Evolutionary conservation across 2,113 vertebrate genomes (phyloP).

Genomic region (Spermophilus dauricus): DNA sequence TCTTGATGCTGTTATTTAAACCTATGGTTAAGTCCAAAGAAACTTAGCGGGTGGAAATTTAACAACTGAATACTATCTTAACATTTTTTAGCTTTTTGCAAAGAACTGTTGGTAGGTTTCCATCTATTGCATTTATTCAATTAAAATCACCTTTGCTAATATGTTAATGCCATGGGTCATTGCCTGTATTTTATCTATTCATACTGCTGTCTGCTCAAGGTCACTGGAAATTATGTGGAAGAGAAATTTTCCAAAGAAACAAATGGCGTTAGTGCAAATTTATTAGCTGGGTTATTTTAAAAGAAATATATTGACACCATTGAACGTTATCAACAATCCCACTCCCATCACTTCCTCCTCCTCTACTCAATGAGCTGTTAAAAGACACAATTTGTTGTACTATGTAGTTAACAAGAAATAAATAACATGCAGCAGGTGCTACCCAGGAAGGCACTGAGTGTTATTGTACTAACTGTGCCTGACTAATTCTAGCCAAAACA

Average conservation of each 20-base stretch:
- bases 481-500: conserved; percentile 84
- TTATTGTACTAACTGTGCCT: conserved; percentile 84
- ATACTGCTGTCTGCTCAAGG: conserved; percentile 52
- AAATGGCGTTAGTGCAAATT: conserved; percentile 47
- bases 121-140: conserved; percentile 47
- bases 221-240: conserved; percentile 54
- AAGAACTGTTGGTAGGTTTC: conserved; percentile 57
- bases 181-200: conserved; percentile 32
- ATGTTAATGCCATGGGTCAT: conserved; percentile 41
- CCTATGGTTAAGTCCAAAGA: not conserved
- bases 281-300: conserved; percentile 69
- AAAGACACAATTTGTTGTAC: conserved; percentile 85
- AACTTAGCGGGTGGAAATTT: not conserved
- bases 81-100: conserved; percentile 50
- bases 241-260: conserved; percentile 63
- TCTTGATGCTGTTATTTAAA: not conserved
- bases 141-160: conserved; percentile 70
- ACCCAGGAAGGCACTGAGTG: conserved; percentile 82
- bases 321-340: conserved; percentile 63
- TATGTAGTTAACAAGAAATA: conserved; percentile 83
- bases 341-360: conserved; percentile 64
- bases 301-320: conserved; percentile 68
- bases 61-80: conserved; percentile 35
- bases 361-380: conserved; percentile 85
- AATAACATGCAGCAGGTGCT: conserved; percentile 85